A percentile compares a stretch with the other conserved stretches of the same genome.
Evolutionary conservation across 2,888 invertebrate species (phyloP).

Genomic region (Zootermopsis nevadensis): DNA sequence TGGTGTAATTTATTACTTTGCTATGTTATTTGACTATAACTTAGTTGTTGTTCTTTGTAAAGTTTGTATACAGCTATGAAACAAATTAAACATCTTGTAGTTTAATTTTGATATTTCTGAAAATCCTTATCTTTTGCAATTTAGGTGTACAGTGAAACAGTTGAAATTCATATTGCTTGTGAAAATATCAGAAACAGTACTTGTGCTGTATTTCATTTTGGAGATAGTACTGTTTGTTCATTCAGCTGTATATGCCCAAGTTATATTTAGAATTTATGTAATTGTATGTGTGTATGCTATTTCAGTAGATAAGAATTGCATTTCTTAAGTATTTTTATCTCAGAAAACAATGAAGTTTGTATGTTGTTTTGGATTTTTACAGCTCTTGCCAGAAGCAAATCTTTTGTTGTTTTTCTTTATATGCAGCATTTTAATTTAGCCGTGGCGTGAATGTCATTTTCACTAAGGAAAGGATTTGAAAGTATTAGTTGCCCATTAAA

Average conservation of each 20-base stretch:
- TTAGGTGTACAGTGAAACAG: no score
- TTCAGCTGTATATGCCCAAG: neutral
- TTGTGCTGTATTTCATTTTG: conserved; percentile 11
- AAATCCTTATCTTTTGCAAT: no score
- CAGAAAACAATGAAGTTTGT: neutral
- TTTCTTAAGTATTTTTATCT: neutral
- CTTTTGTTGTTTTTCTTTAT: neutral
- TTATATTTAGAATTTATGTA: neutral
- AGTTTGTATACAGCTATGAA: no score
- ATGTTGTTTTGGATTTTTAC: neutral
- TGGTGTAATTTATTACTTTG: no score
- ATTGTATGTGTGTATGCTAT: conserved; percentile 6
- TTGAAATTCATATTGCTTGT: neutral
- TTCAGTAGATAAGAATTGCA: neutral
- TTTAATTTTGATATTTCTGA: no score
- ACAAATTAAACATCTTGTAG: no score
- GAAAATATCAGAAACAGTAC: neutral
- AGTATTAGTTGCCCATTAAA: no score
- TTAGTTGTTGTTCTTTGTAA: no score
- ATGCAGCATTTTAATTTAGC: neutral
- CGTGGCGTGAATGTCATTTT: neutral
- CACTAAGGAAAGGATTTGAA: no score
- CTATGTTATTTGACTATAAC: no score
- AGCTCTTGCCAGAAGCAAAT: neutral
- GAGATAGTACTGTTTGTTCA: neutral